A percentile compares a stretch with the other conserved stretches of the same genome.
phyloP scores from a whole-genome alignment of 2,888 invertebrate species.

The Metellina segmentata region DNA sequence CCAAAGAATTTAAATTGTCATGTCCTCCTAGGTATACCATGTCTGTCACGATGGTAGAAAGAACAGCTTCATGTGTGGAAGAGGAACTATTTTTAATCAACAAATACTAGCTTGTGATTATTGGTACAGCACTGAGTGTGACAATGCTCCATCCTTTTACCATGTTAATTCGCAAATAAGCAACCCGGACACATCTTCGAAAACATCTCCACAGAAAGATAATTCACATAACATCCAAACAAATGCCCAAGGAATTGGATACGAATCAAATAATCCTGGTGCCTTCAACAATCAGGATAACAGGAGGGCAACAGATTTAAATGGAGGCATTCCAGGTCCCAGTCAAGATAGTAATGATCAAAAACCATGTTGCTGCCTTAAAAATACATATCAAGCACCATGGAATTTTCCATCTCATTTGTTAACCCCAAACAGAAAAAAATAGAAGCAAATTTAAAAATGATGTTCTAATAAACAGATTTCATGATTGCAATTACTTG shows the following conservation, averaged over 20 bases:
- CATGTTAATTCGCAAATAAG: constrained; percentile 73
- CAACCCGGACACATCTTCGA: constrained; percentile 17
- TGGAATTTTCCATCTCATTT: constrained; percentile 56
- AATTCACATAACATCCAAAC: constrained; percentile 4
- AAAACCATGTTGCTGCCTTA: constrained; percentile 46
- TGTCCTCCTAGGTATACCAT: constrained; percentile 78
- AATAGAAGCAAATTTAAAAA: neutral
- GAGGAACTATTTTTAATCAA: constrained; percentile 80
- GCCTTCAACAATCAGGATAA: neutral
- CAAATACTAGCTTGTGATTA: constrained; percentile 79
- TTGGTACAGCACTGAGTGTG: constrained; percentile 82
- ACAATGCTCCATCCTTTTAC: constrained; percentile 87
- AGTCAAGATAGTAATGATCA: neutral
- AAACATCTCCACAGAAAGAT: neutral
- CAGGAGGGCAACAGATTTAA: neutral
- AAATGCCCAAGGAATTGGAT: neutral
- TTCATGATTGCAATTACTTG: too few species aligned
- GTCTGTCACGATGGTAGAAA: constrained; percentile 79
- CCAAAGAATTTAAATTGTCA: neutral
- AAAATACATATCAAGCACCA: constrained; percentile 51
- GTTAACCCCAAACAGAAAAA: neutral
- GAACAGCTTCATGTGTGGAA: constrained; percentile 81
- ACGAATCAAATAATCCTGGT: neutral
- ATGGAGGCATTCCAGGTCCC: neutral
- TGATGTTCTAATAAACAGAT: too few species aligned